Percentiles rank a stretch among this genome's conserved stretches.
These are phyloP conservation scores for Tachycineta bicolor DNA, from an alignment of 2,113 vertebrate genomes.

Conservation along the genomic window DNA sequence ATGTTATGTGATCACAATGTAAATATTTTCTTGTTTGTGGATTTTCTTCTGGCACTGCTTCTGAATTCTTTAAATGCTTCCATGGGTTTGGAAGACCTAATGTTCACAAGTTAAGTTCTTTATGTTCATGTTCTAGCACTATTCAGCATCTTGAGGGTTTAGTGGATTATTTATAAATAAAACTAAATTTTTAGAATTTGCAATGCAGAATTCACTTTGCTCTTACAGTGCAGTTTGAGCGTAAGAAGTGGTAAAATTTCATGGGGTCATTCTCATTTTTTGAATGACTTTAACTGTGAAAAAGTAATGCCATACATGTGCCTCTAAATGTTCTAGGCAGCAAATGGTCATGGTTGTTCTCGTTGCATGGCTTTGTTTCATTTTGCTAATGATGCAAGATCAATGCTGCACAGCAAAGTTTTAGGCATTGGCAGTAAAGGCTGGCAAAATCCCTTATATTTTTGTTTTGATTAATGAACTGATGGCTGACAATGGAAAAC, in stretches of 20 bases:
- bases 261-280: not conserved
- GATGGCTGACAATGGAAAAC: not conserved
- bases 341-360: not conserved
- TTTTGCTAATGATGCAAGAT: not conserved
- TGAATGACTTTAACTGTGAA: not conserved
- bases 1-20: accelerated
- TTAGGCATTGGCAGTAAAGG: not conserved
- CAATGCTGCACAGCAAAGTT: not conserved
- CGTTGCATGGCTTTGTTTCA: not conserved
- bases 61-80: not conserved
- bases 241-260: not conserved
- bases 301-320: not conserved
- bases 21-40: not conserved
- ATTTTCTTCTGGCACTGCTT: not conserved
- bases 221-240: not conserved
- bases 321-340: not conserved
- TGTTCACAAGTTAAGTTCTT: not conserved
- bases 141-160: not conserved
- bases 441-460: not conserved
- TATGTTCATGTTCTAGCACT: not conserved
- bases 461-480: not conserved
- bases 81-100: not conserved
- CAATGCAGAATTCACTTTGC: not conserved
- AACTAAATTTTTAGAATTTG: not conserved
- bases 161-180: not conserved